Evolutionary conservation across 2,888 invertebrate species (phyloP), one percentile per base, ranked within the genome.

Genomic region (Cephus spinipes): DNA sequence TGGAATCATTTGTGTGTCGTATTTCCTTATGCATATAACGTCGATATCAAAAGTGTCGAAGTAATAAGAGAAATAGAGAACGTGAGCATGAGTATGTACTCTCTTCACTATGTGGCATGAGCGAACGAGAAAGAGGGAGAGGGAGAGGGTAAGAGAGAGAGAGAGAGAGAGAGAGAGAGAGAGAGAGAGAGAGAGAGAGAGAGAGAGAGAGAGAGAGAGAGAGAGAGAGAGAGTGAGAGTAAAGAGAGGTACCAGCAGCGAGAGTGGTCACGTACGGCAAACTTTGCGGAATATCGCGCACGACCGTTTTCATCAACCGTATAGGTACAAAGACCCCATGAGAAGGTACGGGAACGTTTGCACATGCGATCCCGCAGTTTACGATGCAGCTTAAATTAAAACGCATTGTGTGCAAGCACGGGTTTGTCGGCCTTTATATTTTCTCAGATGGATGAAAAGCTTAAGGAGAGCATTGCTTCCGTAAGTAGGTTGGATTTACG

Each of bases 301-400:
- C 69, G 69, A 69, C 69, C 32, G 69, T 69, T 69, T 69, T 69
- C 69, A 69, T 69, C 69, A 69, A 30, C 69, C 69, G 30, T 69
- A 40, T 40, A 40, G 40, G 40, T 40, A 69, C 69, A 69, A 69
- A 69, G 69, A 32, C 69, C 69, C 69, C 30, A 40, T 40, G 40
- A 40, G 40, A 40, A 40, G 69, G 69, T 31, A 32, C 69, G 69
- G 12, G 69, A 69, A 32, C 69, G 31, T 69, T 69, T 32, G 69
- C 69, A 30, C 69, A 69, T 69, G 69, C 69, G 69, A 69, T 69
- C 69, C 30, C 30, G 69, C 69, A 69, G 69, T 69, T 69, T 32
- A 69, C 69, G 69, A 15, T 69, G 69, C 69, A 32, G 69, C 32
- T 32, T 30, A 15, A 69, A n/a, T 69, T 69, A 69, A 69, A 69